phyloP scores from a whole-genome alignment of 2,113 vertebrate genomes.

The Pelmatolapia mariae region DNA sequence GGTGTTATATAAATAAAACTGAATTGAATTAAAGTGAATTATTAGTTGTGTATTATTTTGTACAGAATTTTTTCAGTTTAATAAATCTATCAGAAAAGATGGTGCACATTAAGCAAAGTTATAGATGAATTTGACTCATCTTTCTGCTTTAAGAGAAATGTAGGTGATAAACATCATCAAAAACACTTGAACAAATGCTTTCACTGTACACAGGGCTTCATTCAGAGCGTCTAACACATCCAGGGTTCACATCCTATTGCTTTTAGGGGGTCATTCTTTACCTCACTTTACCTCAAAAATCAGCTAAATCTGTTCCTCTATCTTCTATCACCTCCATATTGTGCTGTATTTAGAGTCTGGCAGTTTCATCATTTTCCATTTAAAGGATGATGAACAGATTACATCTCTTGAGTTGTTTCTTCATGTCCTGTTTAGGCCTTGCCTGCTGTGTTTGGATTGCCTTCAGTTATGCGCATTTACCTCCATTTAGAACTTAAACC shows the following conservation, averaged over 20 bases:
- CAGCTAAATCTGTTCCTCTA: not conserved
- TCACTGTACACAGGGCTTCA: not conserved
- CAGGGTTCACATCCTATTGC: not conserved
- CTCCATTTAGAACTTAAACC: not conserved
- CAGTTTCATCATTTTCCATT: not conserved
- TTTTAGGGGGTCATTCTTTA: not conserved
- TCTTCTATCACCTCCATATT: not conserved
- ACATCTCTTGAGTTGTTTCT: conserved; percentile 16
- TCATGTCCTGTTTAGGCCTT: conserved; percentile 8
- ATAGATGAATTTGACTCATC: not conserved
- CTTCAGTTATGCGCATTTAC: not conserved
- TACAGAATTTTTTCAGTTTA: not conserved
- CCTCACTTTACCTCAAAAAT: not conserved
- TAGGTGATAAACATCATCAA: not conserved
- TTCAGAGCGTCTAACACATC: not conserved
- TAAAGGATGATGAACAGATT: conserved; percentile 11
- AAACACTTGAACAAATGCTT: not conserved
- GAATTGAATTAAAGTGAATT: not conserved
- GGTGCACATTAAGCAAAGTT: not conserved
- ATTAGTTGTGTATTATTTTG: not conserved
- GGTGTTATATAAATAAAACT: fast-evolving
- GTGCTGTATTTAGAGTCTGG: not conserved
- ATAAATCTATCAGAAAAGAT: not conserved
- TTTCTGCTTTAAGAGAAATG: not conserved
- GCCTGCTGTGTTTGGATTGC: conserved; percentile 20